A percentile compares a stretch with the other conserved stretches of the same genome.
phyloP scores from a whole-genome alignment of 2,888 invertebrate genomes.

The Diplazon laetatorius region DNA sequence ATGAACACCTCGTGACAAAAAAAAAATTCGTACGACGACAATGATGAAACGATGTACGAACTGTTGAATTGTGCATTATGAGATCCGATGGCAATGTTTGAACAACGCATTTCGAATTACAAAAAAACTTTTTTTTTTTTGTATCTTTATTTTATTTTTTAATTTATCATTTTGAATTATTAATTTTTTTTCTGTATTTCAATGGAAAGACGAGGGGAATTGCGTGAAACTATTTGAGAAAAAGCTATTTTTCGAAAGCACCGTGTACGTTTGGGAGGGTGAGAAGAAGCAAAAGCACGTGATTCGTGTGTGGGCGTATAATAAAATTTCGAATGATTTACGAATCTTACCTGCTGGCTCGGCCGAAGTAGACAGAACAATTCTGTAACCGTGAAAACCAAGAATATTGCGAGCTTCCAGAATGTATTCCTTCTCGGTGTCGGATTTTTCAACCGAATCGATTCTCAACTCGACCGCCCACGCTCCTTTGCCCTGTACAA shows the following conservation, averaged over 20 bases:
- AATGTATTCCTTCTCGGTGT: conserved; percentile 89
- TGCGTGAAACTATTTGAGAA: no score
- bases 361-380: conserved; percentile 88
- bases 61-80: conserved; percentile 8
- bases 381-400: conserved; percentile 86
- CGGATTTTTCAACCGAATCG: conserved; percentile 88
- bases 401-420: conserved; percentile 88
- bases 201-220: no score
- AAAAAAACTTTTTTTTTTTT: neutral
- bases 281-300: conserved; percentile 58
- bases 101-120: neutral
- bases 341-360: conserved; percentile 84
- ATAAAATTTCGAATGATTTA: conserved; percentile 57
- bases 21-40: neutral
- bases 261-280: neutral
- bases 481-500: conserved; percentile 85
- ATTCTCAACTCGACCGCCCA: conserved; percentile 88
- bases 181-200: no score
- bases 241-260: neutral
- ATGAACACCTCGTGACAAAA: neutral
- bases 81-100: neutral
- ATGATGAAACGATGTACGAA: neutral
- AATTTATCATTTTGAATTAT: no score
- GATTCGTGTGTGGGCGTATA: conserved; percentile 53
- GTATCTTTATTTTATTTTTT: no score